Base-by-base conservation (phyloP, 2,113 vertebrate genomes). In the Oncorhynchus clarkii region DNA sequence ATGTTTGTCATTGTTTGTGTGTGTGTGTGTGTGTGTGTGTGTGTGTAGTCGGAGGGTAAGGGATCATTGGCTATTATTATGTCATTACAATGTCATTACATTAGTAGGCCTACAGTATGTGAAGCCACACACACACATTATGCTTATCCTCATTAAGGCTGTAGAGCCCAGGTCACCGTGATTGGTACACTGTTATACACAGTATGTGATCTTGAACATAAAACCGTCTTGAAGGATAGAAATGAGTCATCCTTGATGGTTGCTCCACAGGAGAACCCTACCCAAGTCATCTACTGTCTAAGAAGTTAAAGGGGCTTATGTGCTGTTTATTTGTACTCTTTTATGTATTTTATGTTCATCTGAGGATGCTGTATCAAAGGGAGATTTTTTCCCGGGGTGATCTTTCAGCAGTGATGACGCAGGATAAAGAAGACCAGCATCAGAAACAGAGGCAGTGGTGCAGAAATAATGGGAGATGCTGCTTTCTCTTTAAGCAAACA, bases 371-470 rank as follows among this genome's bases (percentile, higher is more conserved):
- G 1, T 75, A 83, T 87, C 80, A 88, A 90, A 88, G 67, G 80
- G 82, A 88, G 75, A 82, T 86, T 85, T 39, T 39, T 83, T 85
- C 81, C 48, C 76, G 80, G 88, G 81, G 81, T 85, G 75, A 20
- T 70, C 70, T 79, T 82, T 86, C 73, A 81, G 64, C 79, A 79
- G 75, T 77, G 68, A 67, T 67, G 67, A 87, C 73, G 70, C 81
- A 79, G 81, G 85, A 86, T 51, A 86, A 75, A 86, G 59, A 81
- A 68, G 31, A 62, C 2, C 11, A 59, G 71, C 27, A 34, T 86
- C 77, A 88, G n/a, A 71, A 91, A 87, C 70, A 75, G 73, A 86
- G 72, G 80, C 84, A 89, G 73, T 82, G 39, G 79, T 79, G 86
- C 81, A 80, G 72, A 89, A 90, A 71, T 85, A 90, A 93, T 67